Percentiles rank a stretch among this genome's conserved stretches.
Evolutionary conservation across 2,888 invertebrate genomes (phyloP).

Genomic region (Zygogramma bicolorata): DNA sequence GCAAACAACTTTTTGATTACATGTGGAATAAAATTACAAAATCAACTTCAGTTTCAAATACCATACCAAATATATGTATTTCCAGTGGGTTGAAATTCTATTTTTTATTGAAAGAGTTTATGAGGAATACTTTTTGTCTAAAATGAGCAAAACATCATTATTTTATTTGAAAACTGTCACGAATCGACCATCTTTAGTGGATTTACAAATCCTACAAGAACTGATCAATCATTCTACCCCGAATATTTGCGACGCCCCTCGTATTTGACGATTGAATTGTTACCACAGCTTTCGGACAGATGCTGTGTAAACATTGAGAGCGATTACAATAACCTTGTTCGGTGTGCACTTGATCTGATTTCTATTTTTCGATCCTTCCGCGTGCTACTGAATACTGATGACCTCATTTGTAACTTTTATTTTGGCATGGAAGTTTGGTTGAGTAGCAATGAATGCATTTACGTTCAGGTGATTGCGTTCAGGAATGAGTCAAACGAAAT

Average conservation of each 20-base stretch:
- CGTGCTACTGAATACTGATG: conserved; percentile 32
- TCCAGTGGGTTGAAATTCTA: too few relatives aligned
- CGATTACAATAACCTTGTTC: conserved; percentile 47
- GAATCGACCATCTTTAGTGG: too few relatives aligned
- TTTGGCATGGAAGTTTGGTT: conserved; percentile 1
- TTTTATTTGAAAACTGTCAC: too few relatives aligned
- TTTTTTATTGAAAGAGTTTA: too few relatives aligned
- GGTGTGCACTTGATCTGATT: conserved; percentile 52
- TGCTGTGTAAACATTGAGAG: conserved; percentile 27
- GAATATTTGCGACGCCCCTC: neutral
- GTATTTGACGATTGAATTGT: neutral
- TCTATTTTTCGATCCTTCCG: conserved; percentile 51
- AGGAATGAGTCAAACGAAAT: neutral
- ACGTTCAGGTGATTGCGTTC: neutral
- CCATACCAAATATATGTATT: too few relatives aligned
- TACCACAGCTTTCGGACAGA: neutral
- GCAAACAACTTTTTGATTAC: too few relatives aligned
- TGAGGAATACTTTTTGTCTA: too few relatives aligned
- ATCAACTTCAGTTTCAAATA: too few relatives aligned
- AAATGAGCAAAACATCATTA: too few relatives aligned
- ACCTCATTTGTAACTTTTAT: conserved; percentile 43
- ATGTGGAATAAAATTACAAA: too few relatives aligned
- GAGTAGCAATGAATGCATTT: neutral
- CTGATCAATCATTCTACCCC: neutral
- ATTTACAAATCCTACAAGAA: too few relatives aligned